Base-by-base conservation (phyloP, 2,888 invertebrate species). In the Temnothorax unifasciatus region DNA sequence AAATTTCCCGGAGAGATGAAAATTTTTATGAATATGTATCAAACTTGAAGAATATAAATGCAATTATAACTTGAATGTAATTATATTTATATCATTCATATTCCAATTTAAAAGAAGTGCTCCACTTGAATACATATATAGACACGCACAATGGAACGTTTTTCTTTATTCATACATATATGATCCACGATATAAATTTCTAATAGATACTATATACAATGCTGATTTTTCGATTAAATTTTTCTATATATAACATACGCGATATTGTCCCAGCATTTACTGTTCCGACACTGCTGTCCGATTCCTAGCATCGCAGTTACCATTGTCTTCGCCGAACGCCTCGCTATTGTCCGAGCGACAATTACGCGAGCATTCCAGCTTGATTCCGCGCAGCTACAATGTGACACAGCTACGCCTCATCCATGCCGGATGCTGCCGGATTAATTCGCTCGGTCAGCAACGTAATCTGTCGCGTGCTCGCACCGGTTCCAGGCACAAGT, bases 391-490 rank as follows among this genome's bases (percentile, higher is more conserved):
- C 34, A 59, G 61, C 74, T 52, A 21, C 71, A 71, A 63, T 38
- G 41, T 25, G 68, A 68, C 25, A n/a, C 50, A 76, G 38, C 68
- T 54, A 52, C 38, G n/a, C 38, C 52, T 25, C 66, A 25, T 76
- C 25, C 25, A 25, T 64, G 18, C 64, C 64, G 47, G 64, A 64
- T 76, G 15, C 18, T 18, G 11, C 76, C 5, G 38, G 25, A 76
- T 76, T 64, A 52, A 76, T 76, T 18, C 52, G 64, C 76, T 66
- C 38, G 41, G 38, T 76, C 76, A 76, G 76, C 76, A 52, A 66
- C 66, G 41, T 68, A 50, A 68, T 66, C 41, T 25, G 52, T 76
- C 41, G 57, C 50, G 15, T 63, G 38, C 34, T 50, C 11, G 52
- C 18, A 21, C 11, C 66, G n/a, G 5, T 76, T 64, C 9, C 21